Evolutionary conservation across 2,888 invertebrate species (phyloP), one percentile per base, ranked within the genome.

Genomic region (Octonoba sinensis): DNA sequence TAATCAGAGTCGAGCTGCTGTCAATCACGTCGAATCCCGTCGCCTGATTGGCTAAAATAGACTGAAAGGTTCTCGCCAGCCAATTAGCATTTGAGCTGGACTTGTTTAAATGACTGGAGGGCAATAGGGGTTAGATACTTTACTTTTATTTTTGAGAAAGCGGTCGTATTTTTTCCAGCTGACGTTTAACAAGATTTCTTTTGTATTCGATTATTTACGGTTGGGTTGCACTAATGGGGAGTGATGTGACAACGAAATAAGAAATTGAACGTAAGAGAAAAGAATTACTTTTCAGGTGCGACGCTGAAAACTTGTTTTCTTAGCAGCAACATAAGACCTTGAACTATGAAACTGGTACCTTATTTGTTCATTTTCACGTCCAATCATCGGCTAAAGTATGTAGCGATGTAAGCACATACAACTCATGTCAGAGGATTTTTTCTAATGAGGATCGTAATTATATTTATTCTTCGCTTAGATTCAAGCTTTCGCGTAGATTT

Each of bases 41-140:
- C 44, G 54, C 67, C 24, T 67, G 69, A 73, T 81, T 81, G 73
- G 79, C 36, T 57, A 36, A 49, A 27, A 18, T 11, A n/a, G 47
- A 46, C n/a, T 16, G 54, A 65, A 57, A 56, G 47, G n/a, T 56
- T 24, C 46, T 44, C 60, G 18, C 47, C 57, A 56, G 47, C 79
- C 79, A 81, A 81, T 81, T 81, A 81, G 69, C 77, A 70, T 70
- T 49, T 69, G 36, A 62, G 62, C 67, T 44, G 15, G 24, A 44
- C 47, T 47, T 69, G 62, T 51, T 73, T 66, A 66, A 72, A 54
- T 56, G 57, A 57, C 36, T 20, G 49, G 65, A n/a, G 56, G 65
- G 66, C 59, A 57, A 18, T 22, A 11, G 69, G 67, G 79, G 56
- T 64, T 65, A 49, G n/a, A 27, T 46, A 36, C 51, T 49, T 36